phyloP scores from a whole-genome alignment of 1,140 invertebrate genomes.

The Doryteuthis pealeii region DNA sequence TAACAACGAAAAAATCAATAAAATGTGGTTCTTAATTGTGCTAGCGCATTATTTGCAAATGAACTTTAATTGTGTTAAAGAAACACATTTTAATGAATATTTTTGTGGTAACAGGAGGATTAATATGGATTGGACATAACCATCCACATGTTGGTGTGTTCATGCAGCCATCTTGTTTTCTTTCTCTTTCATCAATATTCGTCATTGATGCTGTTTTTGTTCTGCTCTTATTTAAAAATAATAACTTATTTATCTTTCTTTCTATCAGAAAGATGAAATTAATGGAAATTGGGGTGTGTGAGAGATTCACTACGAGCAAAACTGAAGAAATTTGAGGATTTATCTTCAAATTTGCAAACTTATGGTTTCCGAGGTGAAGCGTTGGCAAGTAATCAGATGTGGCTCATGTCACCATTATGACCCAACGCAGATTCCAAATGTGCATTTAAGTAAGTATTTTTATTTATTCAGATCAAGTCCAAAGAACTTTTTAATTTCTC shows the following conservation, averaged over 20 bases:
- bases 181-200: no score
- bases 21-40: no score
- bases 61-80: no score
- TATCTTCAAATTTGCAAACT: slow-evolving; percentile 81
- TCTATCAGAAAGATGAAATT: slow-evolving; percentile 79
- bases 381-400: slow-evolving; percentile 96
- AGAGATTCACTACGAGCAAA: slow-evolving; percentile 98
- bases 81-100: no score
- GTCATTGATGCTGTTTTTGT: slow-evolving; percentile 1
- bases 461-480: slow-evolving; percentile 32
- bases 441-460: slow-evolving; percentile 76
- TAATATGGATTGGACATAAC: no score
- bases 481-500: no score
- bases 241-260: slow-evolving; percentile 23
- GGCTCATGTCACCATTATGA: slow-evolving; percentile 87
- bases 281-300: slow-evolving; percentile 91
- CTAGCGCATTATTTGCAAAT: no score
- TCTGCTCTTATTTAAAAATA: no score
- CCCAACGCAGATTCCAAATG: slow-evolving; percentile 78
- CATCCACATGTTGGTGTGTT: no score
- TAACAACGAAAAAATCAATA: no score
- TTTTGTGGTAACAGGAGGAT: no score
- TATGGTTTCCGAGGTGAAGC: slow-evolving; percentile 99
- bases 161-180: no score
- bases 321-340: slow-evolving; percentile 86